Evolutionary conservation across 2,797 vertebrate genomes (phyloP).

Genomic region (Petrocephalus schoutedeni): DNA sequence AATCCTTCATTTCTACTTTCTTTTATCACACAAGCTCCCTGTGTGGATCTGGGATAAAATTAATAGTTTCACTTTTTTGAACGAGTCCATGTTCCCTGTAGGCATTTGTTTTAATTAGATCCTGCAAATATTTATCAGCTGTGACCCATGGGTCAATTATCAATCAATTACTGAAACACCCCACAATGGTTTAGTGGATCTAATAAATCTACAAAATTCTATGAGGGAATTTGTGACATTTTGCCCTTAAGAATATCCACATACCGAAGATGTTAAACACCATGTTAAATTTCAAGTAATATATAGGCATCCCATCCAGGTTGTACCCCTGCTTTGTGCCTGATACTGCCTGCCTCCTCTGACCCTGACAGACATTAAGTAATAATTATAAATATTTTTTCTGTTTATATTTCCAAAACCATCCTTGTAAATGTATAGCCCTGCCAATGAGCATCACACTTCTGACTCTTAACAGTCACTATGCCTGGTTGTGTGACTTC

Average conservation of each 20-base stretch:
- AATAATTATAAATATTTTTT: background rate
- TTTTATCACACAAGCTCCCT: background rate
- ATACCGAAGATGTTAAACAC: background rate
- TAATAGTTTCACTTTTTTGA: background rate
- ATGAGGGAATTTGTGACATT: background rate
- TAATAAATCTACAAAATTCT: background rate
- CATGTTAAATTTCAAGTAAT: background rate
- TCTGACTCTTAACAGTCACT: background rate
- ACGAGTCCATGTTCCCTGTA: slow-evolving; percentile 36
- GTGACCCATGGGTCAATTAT: slow-evolving; percentile 75
- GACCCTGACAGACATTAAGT: background rate
- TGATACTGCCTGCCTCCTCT: background rate
- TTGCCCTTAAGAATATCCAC: background rate
- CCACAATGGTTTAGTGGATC: background rate
- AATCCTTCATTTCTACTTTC: background rate
- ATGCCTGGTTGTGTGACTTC: background rate
- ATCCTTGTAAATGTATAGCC: background rate
- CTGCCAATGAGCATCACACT: background rate
- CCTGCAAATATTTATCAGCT: slow-evolving; percentile 72
- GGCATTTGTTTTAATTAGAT: slow-evolving; percentile 75
- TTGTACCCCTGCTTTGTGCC: background rate
- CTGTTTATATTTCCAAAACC: background rate
- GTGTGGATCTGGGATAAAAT: background rate
- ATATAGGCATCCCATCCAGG: background rate
- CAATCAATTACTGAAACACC: slow-evolving; percentile 65